phyloP scores from a whole-genome alignment of 2,888 invertebrate genomes.

The Heterodera filipjevi region DNA sequence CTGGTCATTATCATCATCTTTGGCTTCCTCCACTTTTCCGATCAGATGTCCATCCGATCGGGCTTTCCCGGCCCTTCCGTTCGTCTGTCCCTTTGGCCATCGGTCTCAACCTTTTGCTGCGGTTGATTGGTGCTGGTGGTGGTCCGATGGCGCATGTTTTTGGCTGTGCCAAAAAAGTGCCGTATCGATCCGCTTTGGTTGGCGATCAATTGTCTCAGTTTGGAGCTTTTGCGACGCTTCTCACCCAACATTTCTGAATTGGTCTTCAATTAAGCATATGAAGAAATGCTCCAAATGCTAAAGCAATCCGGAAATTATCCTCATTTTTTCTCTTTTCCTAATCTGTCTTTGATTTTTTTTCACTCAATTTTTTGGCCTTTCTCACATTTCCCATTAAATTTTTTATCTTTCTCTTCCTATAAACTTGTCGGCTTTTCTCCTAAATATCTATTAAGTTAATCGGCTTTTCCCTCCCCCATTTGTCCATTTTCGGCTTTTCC shows the following conservation, averaged over 20 bases:
- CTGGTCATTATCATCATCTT: no score
- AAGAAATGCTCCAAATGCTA: no score
- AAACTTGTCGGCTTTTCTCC: background rate
- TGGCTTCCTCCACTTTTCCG: background rate
- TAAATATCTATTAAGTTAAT: no score
- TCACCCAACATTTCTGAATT: constrained; percentile 8
- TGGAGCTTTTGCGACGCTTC: constrained; percentile 11
- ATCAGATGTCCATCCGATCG: background rate
- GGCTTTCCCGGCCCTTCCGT: constrained; percentile 2
- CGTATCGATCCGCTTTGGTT: constrained; percentile 4
- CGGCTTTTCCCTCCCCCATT: background rate
- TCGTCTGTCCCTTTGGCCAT: background rate
- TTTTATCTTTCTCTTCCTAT: no score
- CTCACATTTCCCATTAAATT: no score
- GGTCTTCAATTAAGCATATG: background rate
- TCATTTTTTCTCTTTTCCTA: no score
- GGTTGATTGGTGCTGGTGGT: background rate
- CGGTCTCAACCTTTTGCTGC: background rate
- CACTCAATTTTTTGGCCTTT: no score
- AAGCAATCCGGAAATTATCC: no score
- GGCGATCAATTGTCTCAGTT: constrained; percentile 7
- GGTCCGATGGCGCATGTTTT: background rate
- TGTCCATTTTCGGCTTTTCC: background rate
- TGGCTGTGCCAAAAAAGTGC: background rate
- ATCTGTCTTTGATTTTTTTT: no score